phyloP scores from a whole-genome alignment of 1,140 invertebrate species.

The Neuroterus valhalla region DNA sequence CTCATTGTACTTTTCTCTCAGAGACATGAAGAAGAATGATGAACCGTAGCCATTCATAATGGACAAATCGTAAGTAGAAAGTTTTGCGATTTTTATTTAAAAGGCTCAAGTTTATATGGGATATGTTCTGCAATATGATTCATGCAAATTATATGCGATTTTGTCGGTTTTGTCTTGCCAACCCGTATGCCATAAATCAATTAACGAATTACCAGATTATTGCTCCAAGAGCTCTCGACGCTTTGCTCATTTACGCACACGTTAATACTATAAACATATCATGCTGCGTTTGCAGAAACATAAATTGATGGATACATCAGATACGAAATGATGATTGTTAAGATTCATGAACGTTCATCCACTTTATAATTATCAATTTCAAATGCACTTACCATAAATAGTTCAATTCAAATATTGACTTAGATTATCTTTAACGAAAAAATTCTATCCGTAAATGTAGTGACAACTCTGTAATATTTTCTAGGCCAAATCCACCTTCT shows the following conservation, averaged over 20 bases:
- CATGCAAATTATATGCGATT: conserved; percentile 42
- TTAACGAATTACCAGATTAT: conserved; percentile 52
- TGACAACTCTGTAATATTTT: too few relatives aligned
- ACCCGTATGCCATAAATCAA: conserved; percentile 49
- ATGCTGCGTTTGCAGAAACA: conserved; percentile 41
- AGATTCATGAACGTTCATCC: neutral
- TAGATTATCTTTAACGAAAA: too few relatives aligned
- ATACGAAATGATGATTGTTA: conserved; percentile 31
- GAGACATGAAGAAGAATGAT: neutral
- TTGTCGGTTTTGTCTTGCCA: conserved; percentile 45
- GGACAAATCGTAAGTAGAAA: neutral
- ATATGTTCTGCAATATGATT: neutral
- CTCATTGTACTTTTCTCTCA: neutral
- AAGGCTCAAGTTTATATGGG: too few relatives aligned
- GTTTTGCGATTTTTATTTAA: too few relatives aligned
- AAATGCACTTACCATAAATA: too few relatives aligned
- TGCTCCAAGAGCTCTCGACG: conserved; percentile 33
- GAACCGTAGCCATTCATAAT: neutral
- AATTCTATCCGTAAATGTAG: too few relatives aligned
- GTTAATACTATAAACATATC: conserved; percentile 50
- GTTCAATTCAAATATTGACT: too few relatives aligned
- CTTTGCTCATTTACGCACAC: conserved; percentile 46
- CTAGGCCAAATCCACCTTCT: too few relatives aligned
- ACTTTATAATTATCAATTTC: neutral
- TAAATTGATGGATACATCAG: conserved; percentile 43